These are phyloP conservation scores for Drosophila sulfurigaster DNA, from an alignment of 1,140 invertebrate genomes.

Conservation along the genomic window DNA sequence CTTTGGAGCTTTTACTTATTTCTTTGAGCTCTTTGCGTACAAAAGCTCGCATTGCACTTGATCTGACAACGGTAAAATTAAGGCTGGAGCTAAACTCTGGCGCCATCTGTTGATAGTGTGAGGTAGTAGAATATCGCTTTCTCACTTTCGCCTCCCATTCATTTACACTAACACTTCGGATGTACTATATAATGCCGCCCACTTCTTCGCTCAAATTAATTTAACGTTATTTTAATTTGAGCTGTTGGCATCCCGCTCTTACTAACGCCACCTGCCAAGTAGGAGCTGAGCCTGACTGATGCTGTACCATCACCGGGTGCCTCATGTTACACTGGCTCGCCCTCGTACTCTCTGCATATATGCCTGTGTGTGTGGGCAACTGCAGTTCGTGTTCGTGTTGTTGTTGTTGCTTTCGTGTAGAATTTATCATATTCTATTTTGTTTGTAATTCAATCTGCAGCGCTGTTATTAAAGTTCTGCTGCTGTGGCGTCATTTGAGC, in stretches of 20 bases:
- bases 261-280: slow-evolving; percentile 41
- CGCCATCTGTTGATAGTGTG: slow-evolving; percentile 26
- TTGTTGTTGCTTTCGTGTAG: slow-evolving; percentile 71
- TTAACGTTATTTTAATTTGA: slow-evolving; percentile 82
- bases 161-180: neutral
- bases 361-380: slow-evolving; percentile 26
- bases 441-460: slow-evolving; percentile 75
- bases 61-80: slow-evolving; percentile 17
- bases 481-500: slow-evolving; percentile 75
- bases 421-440: slow-evolving; percentile 84
- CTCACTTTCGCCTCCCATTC: neutral
- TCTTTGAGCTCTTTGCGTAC: slow-evolving; percentile 31
- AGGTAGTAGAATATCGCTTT: neutral
- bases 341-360: slow-evolving; percentile 2
- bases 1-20: slow-evolving; percentile 20
- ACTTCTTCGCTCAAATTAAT: slow-evolving; percentile 76
- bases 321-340: slow-evolving; percentile 59
- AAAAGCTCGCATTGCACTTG: slow-evolving; percentile 38
- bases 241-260: slow-evolving; percentile 44
- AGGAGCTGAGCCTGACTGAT: slow-evolving; percentile 43
- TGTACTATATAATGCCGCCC: slow-evolving; percentile 49
- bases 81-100: slow-evolving; percentile 24
- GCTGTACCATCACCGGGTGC: slow-evolving; percentile 60
- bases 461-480: slow-evolving; percentile 82
- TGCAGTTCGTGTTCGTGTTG: slow-evolving; percentile 47